Evolutionary conservation across 2,113 vertebrate genomes (phyloP).

Genomic region (Tychaedon coryphoeus): DNA sequence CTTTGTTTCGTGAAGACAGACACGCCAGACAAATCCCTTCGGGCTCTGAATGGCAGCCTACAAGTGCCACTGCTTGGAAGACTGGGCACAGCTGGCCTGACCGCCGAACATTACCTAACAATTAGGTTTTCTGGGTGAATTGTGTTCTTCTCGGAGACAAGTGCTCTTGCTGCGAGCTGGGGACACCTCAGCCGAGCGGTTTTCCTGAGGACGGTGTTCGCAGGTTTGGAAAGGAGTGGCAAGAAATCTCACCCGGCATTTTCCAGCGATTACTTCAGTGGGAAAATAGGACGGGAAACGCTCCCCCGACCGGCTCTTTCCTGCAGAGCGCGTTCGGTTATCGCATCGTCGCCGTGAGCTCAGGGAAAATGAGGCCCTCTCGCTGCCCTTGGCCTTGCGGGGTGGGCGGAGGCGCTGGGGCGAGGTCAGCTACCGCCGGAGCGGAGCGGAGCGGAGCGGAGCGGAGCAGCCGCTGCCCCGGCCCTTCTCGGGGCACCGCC

Average conservation of each 20-base stretch:
- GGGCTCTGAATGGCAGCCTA: not conserved
- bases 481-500: no score
- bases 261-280: not conserved
- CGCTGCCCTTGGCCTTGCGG: not conserved
- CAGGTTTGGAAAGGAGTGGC: not conserved
- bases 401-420: not conserved
- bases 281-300: not conserved
- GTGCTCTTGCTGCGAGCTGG: not conserved
- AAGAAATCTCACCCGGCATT: not conserved
- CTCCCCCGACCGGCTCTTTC: not conserved
- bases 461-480: not conserved
- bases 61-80: not conserved
- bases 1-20: not conserved
- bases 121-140: not conserved
- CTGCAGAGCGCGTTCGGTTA: accelerated
- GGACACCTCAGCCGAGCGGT: accelerated
- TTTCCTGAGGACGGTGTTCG: not conserved
- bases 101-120: accelerated
- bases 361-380: not conserved
- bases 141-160: not conserved
- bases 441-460: not conserved
- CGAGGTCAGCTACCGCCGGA: not conserved
- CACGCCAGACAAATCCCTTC: accelerated
- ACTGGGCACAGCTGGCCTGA: not conserved
- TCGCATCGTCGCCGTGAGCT: not conserved